Percentiles rank a stretch among this genome's conserved stretches.
These are phyloP conservation scores for Ictidomys tridecemlineatus DNA, from an alignment of 2,113 vertebrate species.

Conservation along the genomic window DNA sequence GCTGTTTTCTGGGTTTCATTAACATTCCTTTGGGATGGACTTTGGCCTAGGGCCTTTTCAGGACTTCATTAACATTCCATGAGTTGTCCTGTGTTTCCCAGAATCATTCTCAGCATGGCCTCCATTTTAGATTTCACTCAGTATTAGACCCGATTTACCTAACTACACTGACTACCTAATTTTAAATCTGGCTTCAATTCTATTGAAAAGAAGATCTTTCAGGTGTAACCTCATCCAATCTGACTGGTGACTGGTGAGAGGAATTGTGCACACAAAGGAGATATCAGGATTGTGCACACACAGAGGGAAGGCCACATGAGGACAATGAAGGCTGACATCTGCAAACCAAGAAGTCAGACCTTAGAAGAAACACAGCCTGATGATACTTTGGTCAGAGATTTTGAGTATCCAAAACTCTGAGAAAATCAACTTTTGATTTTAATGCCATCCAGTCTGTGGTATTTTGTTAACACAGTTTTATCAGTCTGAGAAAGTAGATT, in stretches of 20 bases:
- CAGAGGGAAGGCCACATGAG: neutral
- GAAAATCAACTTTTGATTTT: neutral
- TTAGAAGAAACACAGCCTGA: neutral
- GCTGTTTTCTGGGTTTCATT: too few species aligned
- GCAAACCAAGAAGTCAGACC: neutral
- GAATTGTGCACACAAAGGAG: neutral
- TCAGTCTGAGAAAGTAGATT: neutral
- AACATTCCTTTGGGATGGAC: too few species aligned
- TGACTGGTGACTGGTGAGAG: neutral
- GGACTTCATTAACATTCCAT: too few species aligned
- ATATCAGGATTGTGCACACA: rapidly evolving
- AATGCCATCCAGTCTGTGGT: neutral
- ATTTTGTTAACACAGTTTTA: neutral
- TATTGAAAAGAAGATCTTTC: neutral
- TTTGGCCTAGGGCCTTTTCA: too few species aligned
- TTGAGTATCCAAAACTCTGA: neutral
- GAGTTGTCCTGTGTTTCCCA: too few species aligned
- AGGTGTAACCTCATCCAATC: neutral
- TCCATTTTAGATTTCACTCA: too few species aligned
- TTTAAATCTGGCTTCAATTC: neutral
- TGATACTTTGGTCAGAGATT: neutral
- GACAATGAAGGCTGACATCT: neutral
- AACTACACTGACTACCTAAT: too few species aligned
- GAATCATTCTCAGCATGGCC: too few species aligned
- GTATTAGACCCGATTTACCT: too few species aligned